These are phyloP conservation scores for Trididemnum miniatum DNA, from an alignment of 23 tunicate species.

Conservation along the genomic window DNA sequence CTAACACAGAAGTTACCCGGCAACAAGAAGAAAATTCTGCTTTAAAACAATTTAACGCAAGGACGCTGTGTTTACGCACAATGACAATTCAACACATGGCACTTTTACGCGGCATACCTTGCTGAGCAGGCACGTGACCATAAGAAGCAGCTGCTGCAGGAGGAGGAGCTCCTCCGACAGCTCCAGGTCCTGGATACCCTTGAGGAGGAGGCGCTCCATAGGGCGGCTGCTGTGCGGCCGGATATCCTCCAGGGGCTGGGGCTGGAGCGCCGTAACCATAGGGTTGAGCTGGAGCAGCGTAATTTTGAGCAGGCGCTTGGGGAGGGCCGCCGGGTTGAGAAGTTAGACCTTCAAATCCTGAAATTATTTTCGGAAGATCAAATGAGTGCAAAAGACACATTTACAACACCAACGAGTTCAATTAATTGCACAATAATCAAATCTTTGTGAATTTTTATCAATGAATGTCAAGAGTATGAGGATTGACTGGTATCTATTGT, in stretches of 20 bases:
- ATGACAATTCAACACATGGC: no score
- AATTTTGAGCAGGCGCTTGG: conserved; percentile 52
- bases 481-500: no score
- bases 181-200: neutral
- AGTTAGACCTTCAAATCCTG: conserved; percentile 33
- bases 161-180: neutral
- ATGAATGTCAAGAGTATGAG: no score
- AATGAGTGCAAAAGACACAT: neutral
- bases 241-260: conserved; percentile 23
- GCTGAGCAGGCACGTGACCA: conserved; percentile 30
- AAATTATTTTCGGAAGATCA: no score
- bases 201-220: conserved; percentile 54
- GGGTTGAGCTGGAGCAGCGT: neutral
- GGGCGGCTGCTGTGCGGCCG: conserved; percentile 25
- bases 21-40: no score
- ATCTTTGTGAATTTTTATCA: no score
- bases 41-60: no score
- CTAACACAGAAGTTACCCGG: no score
- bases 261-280: conserved; percentile 15
- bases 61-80: no score
- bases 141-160: neutral
- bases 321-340: conserved; percentile 37
- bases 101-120: no score
- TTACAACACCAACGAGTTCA: no score
- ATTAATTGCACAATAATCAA: no score